Evolutionary conservation across 1,140 invertebrate species (phyloP).

Genomic region (Danaus melanippus): DNA sequence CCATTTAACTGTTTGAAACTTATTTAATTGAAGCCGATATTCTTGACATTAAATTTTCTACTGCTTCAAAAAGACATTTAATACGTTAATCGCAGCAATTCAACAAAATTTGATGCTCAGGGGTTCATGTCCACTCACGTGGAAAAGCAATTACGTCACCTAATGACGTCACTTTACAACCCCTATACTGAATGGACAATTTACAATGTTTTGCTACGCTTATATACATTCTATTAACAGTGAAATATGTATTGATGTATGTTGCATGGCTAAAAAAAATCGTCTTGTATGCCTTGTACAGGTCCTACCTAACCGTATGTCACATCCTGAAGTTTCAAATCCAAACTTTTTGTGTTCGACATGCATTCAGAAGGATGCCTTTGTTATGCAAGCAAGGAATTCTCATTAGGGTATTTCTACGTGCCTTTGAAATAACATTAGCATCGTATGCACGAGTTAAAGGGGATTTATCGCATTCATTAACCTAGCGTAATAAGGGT

Average conservation of each 20-base stretch:
- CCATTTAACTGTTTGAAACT: background rate
- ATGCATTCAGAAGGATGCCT: constrained; percentile 51
- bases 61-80: constrained; percentile 58
- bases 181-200: constrained; percentile 53
- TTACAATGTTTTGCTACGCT: constrained; percentile 20
- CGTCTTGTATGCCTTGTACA: background rate
- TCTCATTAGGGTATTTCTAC: constrained; percentile 61
- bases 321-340: constrained; percentile 41
- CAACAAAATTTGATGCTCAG: constrained; percentile 51
- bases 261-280: no score
- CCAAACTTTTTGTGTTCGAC: constrained; percentile 54
- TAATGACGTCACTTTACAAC: constrained; percentile 63
- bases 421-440: constrained; percentile 59
- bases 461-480: constrained; percentile 47
- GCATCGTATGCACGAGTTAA: constrained; percentile 35
- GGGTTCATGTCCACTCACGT: constrained; percentile 49
- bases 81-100: constrained; percentile 62
- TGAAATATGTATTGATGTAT: constrained; percentile 4
- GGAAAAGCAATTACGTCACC: constrained; percentile 65
- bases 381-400: constrained; percentile 55
- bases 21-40: background rate
- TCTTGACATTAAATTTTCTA: constrained; percentile 9
- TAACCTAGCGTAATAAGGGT: constrained; percentile 34
- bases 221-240: no score
- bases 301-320: constrained; percentile 21